Percentiles rank a stretch among this genome's conserved stretches.
Evolutionary conservation across 2,888 invertebrate species (phyloP).

Genomic region (Neoscelio sp.): DNA sequence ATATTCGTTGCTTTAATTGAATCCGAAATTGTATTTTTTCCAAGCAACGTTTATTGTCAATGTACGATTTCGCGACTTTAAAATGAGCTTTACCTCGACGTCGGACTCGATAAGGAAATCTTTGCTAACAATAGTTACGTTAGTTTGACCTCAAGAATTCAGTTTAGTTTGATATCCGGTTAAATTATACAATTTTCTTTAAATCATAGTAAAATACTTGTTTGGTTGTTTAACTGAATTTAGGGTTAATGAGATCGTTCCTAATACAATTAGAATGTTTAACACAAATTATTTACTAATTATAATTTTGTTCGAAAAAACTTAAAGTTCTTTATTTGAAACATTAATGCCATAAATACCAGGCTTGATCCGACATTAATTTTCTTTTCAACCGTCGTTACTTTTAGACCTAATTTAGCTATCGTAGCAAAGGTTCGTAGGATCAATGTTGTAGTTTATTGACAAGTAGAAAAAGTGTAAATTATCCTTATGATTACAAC

Average conservation of each 20-base stretch:
- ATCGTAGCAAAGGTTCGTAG: constrained; percentile 31
- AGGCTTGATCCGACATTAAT: no score
- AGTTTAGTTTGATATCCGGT: neutral
- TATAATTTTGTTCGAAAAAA: no score
- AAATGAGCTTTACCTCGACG: constrained; percentile 52
- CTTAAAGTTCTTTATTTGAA: no score
- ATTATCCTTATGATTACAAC: constrained; percentile 78
- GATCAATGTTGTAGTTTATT: constrained; percentile 62
- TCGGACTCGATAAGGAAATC: constrained; percentile 39
- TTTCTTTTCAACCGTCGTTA: no score
- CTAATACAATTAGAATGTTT: no score
- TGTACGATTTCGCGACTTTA: constrained; percentile 56
- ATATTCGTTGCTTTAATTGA: constrained; percentile 55
- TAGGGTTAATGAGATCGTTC: no score
- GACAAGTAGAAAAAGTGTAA: constrained; percentile 71
- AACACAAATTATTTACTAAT: no score
- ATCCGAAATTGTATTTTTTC: constrained; percentile 76
- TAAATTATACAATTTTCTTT: constrained; percentile 2
- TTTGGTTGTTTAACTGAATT: no score
- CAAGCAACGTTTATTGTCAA: constrained; percentile 70
- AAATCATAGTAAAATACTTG: no score
- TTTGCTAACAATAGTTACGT: constrained; percentile 25
- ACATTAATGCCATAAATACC: no score
- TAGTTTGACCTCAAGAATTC: constrained; percentile 9
- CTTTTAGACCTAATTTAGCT: constrained; percentile 16